A percentile compares a stretch with the other conserved stretches of the same genome.
Conservation (phyloP, 1,140 invertebrate genomes). For the Drosophila willistoni region DNA sequence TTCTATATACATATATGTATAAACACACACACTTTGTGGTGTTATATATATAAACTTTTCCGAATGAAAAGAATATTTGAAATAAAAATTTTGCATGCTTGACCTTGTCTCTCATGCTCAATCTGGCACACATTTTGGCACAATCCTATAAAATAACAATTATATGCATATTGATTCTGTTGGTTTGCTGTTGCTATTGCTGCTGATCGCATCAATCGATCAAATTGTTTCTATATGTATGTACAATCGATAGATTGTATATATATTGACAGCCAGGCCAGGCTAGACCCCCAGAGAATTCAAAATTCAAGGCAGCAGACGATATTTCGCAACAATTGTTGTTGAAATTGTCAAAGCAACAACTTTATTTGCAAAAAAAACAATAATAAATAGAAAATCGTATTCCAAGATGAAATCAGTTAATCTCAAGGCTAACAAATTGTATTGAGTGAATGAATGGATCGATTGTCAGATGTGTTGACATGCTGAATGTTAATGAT, state of each 20-base stretch:
- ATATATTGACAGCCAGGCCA: slow-evolving; percentile 35
- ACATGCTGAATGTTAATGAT: slow-evolving; percentile 72
- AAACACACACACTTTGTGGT: background rate
- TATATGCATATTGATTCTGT: slow-evolving; percentile 57
- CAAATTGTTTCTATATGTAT: slow-evolving; percentile 30
- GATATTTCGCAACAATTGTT: slow-evolving; percentile 36
- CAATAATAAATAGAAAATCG: slow-evolving; percentile 31
- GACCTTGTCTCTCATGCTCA: slow-evolving; percentile 50
- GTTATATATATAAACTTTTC: slow-evolving; percentile 14
- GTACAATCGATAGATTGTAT: slow-evolving; percentile 7
- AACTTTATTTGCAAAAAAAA: slow-evolving; percentile 40
- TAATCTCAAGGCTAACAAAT: slow-evolving; percentile 57
- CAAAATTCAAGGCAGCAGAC: slow-evolving; percentile 62
- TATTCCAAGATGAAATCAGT: slow-evolving; percentile 76
- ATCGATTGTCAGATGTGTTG: slow-evolving; percentile 56
- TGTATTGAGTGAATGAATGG: slow-evolving; percentile 48
- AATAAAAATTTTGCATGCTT: slow-evolving; percentile 28
- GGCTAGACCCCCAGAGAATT: slow-evolving; percentile 30
- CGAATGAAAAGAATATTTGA: slow-evolving; percentile 9
- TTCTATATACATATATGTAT: background rate
- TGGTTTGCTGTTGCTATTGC: slow-evolving; percentile 42
- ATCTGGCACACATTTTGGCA: slow-evolving; percentile 72
- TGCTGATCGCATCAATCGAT: slow-evolving; percentile 69
- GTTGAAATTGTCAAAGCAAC: slow-evolving; percentile 58
- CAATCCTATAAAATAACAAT: slow-evolving; percentile 56